phyloP scores from a whole-genome alignment of 2,113 vertebrate species.

The Pseudopodoces humilis region DNA sequence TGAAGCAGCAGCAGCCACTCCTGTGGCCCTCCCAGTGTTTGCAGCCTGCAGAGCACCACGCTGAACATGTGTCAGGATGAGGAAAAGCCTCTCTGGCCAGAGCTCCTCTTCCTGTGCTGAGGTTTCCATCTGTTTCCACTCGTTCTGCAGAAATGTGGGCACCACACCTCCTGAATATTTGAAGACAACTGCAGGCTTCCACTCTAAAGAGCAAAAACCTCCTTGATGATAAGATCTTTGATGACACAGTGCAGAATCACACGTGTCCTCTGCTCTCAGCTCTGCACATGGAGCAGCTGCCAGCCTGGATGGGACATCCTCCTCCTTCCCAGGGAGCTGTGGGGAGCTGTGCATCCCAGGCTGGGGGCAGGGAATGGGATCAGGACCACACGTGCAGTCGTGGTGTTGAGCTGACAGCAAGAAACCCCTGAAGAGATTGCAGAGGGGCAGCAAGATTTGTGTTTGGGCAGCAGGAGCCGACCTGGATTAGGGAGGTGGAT shows the following conservation, averaged over 20 bases:
- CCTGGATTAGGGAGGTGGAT: neutral
- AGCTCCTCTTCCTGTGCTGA: neutral
- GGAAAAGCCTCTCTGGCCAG: neutral
- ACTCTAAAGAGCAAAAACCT: neutral
- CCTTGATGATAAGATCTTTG: neutral
- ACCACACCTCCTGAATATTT: neutral
- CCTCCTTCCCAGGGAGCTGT: neutral
- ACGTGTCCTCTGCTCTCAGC: neutral
- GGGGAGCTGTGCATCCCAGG: neutral
- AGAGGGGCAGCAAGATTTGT: neutral
- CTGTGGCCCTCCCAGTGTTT: neutral
- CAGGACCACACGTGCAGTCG: neutral
- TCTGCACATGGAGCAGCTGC: neutral
- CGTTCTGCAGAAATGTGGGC: neutral
- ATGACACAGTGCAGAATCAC: neutral
- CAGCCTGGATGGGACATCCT: neutral
- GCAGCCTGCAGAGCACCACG: neutral
- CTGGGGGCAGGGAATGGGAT: neutral
- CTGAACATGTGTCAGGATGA: neutral
- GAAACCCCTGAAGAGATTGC: neutral
- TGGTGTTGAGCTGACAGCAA: neutral
- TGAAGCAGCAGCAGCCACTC: neutral
- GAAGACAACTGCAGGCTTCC: neutral
- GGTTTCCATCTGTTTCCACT: constrained; percentile 17
- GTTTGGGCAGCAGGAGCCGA: neutral